Base-by-base conservation (phyloP, 2,797 vertebrate genomes). In the Microhierax caerulescens region DNA sequence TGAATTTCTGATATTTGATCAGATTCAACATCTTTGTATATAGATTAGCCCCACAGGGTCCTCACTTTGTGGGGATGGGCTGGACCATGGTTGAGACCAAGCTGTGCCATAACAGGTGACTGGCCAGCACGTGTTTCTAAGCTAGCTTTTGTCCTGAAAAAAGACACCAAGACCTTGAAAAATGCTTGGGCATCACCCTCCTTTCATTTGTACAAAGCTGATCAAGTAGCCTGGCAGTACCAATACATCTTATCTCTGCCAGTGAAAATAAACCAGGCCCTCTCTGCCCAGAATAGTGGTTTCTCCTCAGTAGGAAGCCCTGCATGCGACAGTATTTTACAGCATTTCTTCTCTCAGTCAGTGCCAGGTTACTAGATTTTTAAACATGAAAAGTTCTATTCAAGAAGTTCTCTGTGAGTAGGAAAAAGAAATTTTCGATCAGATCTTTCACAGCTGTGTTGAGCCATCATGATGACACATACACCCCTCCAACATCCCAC, bases 11-110 rank as follows among this genome's bases (percentile, higher is more conserved):
- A 63, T 56, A 24, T 73, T 69, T 61, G 15, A 65, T 60, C 65
- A 64, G 5, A 36, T 59, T 88, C 43, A 57, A 20, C 37, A n/a
- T 30, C 34, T 61, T 91, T 54, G 39, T 9, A 47, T 11, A 10
- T 17, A 73, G 17, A 3, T 45, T 41, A 78, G 27, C 13, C 30
- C 30, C 17, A n/a, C 8, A 17, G 21, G 12, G 16, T 39, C 54
- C 2, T 70, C 16, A 18, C n/a, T 28, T 11, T 28, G 32, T 36
- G 50, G 68, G 0, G 28, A n/a, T 0, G 0, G 30, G 10, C 1
- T 30, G 76, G 27, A 60, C 9, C 13, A 37, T 1, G 4, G 10
- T 4, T 51, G n/a, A 76, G 32, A 53, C 23, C 10, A 16, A 90
- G 22, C 5, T 5, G 11, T 56, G 11, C 43, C 1, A 0, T 37